Base-by-base conservation (phyloP, 2,797 vertebrate species). In the Syndactyla subalaris region DNA sequence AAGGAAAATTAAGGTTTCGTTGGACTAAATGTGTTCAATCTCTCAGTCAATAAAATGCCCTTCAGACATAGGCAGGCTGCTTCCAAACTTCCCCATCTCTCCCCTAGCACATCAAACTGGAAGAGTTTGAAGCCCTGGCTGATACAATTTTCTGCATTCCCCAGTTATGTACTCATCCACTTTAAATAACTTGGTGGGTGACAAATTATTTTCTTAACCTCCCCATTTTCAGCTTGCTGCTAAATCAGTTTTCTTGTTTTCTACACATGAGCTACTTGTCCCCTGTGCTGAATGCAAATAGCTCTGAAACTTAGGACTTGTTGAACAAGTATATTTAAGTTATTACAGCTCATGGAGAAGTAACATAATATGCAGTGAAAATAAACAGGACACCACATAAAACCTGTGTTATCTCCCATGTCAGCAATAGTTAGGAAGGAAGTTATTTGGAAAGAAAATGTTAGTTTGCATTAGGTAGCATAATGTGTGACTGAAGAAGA, bases 111-210 rank as follows among this genome's bases (percentile, higher is more conserved):
- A 34, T 79, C 32, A 46, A n/a, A 73, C 45, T 45, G 48, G 49
- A 89, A 57, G 21, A 45, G 27, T 68, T 52, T 83, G 68, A 78
- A 70, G 67, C 45, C 19, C 45, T 84, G 55, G 24, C 74, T 76
- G 77, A 88, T 59, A 46, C 39, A 57, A 45, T 88, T 93, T 92
- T 92, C 93, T 97, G 66, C 93, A 94, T 93, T 97, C 95, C 95
- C 85, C 79, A 94, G 89, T 79, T 96, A 76, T 85, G 90, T 95
- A 93, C 74, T 96, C 65, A 95, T 72, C n/a, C 84, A 92, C 92
- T 96, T 98, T 62, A 95, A 97, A 96, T 92, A 89, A 93, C 95
- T 95, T 92, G 73, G 65, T 95, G 89, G 91, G 65, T 82, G 84
- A 76, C 61, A 70, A 83, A 36, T 45, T 93, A 58, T 91, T 91